These are phyloP conservation scores for Morinoia aosen DNA, from an alignment of 2,888 invertebrate species.

Conservation along the genomic window DNA sequence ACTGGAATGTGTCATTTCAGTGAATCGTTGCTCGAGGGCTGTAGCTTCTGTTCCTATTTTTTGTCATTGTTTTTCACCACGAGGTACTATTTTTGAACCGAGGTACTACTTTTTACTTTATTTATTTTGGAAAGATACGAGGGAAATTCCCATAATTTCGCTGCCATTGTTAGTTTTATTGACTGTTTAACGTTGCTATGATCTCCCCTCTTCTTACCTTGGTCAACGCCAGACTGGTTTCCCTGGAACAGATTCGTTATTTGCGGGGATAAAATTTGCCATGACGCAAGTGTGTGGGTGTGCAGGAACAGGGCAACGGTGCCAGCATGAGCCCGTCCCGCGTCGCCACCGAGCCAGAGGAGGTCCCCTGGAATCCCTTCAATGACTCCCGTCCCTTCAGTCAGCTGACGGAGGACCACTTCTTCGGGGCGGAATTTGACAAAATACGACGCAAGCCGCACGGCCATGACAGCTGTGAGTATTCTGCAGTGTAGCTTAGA, in stretches of 20 bases:
- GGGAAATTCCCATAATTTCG: background rate
- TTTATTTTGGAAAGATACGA: background rate
- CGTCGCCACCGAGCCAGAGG: constrained; percentile 67
- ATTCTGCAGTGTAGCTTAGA: background rate
- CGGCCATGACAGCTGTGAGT: constrained; percentile 71
- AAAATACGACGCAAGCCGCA: constrained; percentile 74
- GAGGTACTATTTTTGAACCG: background rate
- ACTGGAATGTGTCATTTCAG: background rate
- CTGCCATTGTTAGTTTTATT: background rate
- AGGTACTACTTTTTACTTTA: background rate
- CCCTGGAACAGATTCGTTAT: background rate
- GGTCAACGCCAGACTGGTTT: background rate
- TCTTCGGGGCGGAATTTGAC: constrained; percentile 87
- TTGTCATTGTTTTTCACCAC: background rate
- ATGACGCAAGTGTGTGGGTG: background rate
- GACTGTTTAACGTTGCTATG: background rate
- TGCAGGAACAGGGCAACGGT: background rate
- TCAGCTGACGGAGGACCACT: constrained; percentile 83
- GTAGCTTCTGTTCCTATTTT: background rate
- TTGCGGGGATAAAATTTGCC: background rate
- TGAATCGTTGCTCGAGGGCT: background rate
- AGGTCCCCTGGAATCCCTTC: constrained; percentile 84
- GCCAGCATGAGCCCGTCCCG: background rate
- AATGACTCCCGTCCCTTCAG: constrained; percentile 81
- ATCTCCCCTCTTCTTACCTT: background rate